Conservation (phyloP, 2,797 vertebrate genomes). For the Oryzias sinensis region DNA sequence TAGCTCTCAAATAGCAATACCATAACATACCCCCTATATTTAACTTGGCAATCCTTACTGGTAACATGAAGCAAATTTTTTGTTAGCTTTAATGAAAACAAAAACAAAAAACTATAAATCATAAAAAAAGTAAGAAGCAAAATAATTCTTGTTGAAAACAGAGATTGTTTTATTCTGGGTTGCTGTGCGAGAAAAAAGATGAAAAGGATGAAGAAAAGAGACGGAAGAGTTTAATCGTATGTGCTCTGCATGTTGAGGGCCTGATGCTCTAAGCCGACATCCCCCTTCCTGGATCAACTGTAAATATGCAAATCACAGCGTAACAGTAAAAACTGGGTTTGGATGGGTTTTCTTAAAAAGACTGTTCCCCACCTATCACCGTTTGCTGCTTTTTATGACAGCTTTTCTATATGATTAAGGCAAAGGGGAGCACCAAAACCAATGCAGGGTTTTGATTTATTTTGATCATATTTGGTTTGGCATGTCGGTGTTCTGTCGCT, state of each 20-base stretch:
- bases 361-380: conserved; percentile 21
- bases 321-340: conserved; percentile 31
- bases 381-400: conserved; percentile 24
- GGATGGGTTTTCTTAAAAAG: conserved; percentile 31
- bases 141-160: too few species aligned
- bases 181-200: conserved; percentile 11
- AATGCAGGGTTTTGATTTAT: conserved; percentile 22
- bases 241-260: conserved; percentile 26
- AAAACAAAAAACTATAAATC: too few species aligned
- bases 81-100: too few species aligned
- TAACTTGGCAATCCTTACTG: too few species aligned
- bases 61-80: too few species aligned
- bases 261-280: conserved; percentile 60
- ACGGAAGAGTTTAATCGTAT: conserved; percentile 8
- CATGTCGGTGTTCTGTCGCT: conserved; percentile 4
- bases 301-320: conserved; percentile 56
- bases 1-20: too few species aligned
- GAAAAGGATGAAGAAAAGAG: conserved; percentile 11
- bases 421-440: conserved; percentile 26
- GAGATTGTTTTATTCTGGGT: too few species aligned
- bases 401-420: conserved; percentile 29
- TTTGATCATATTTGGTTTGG: not conserved
- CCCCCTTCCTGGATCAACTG: conserved; percentile 48
- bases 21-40: too few species aligned
- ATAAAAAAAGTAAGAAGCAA: too few species aligned